Conservation (phyloP, 2,797 vertebrate species). For the Heteromormyrus szaboi region DNA sequence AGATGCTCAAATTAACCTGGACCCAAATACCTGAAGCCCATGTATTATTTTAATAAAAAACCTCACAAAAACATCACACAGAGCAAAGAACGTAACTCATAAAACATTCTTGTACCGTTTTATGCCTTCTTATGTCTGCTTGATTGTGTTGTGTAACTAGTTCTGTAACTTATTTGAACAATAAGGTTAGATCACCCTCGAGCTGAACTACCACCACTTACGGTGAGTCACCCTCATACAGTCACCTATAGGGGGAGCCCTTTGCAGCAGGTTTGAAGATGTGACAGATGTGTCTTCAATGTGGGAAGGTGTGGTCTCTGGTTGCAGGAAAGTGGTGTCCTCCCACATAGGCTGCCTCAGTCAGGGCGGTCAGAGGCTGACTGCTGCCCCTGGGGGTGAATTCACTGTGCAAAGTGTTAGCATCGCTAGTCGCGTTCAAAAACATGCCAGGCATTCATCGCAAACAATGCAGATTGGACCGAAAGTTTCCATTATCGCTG, state of each 20-base stretch:
- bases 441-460: not conserved
- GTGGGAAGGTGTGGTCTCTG: not conserved
- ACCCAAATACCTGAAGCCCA: not conserved
- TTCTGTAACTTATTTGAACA: too few species aligned
- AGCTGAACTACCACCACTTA: constrained; percentile 48
- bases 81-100: not conserved
- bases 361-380: constrained; percentile 29
- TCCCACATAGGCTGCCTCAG: constrained; percentile 14
- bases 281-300: not conserved
- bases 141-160: not conserved
- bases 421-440: not conserved
- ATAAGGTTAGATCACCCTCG: not conserved
- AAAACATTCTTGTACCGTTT: not conserved
- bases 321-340: constrained; percentile 14
- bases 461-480: not conserved
- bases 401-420: not conserved
- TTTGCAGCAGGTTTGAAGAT: constrained; percentile 40
- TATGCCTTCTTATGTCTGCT: not conserved
- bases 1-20: not conserved
- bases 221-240: constrained; percentile 43
- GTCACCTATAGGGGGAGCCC: constrained; percentile 46
- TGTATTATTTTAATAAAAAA: not conserved
- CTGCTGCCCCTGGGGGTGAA: not conserved
- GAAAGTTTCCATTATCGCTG: not conserved
- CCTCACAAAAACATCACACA: not conserved